Base-by-base conservation (phyloP, 2,888 invertebrate species). In the Adineta ricciae region DNA sequence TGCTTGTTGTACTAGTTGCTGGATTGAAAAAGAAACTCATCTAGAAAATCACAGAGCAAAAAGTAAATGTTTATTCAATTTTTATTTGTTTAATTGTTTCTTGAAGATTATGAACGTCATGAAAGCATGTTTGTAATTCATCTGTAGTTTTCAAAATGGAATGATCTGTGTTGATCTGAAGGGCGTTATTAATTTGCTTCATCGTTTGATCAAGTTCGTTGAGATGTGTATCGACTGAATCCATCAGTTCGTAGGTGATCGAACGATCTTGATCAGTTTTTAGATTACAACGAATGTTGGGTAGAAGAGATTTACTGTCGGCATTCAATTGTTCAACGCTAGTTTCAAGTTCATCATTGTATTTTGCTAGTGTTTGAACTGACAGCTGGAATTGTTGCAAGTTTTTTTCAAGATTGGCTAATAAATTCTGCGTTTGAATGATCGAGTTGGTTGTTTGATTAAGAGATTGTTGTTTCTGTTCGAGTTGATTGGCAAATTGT, bases 331-430 rank as follows among this genome's bases (percentile, higher is more conserved):
- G 16, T 24, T 78, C 38, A 41, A 78, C n/a, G 9, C 41, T n/a
- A 78, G 11, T 78, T 41, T 78, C 78, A 24, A 78, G 16, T 78
- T 78, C 78, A 78, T 78, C n/a, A 41, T 78, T 78, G 41, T 78
- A 78, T 78, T 78, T 78, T 1, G 24, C 2, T 41, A 78, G 14
- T n/a, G 78, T n/a, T 41, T 78, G 7, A 41, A 41, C n/a, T 16
- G 41, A 41, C n/a, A 78, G 9, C 41, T 38, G 9, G 41, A 41
- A 78, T 78, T 78, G 38, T n/a, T 41, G 8, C n/a, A 41, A n/a
- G 24, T 38, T 41, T 24, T 41, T n/a, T 78, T 78, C 78, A 11
- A 78, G 9, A 41, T 78, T 41, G 24, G 9, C 7, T 5, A 78
- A 11, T 41, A 78, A 78, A 78, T 78, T 1, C 41, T 78, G 78